These are phyloP conservation scores for Tipula vernalis DNA, from an alignment of 2,888 invertebrate species.

Conservation along the genomic window DNA sequence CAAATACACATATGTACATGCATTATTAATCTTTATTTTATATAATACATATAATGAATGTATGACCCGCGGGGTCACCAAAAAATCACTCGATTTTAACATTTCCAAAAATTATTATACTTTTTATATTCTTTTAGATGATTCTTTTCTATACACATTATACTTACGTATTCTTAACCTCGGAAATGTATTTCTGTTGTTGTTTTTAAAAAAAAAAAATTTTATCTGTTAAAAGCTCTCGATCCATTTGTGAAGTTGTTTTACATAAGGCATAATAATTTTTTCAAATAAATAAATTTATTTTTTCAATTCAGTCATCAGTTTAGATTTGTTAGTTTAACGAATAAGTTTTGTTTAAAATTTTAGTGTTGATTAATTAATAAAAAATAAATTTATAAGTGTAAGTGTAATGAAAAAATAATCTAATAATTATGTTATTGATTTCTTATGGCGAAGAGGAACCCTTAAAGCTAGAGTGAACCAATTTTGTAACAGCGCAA, in stretches of 20 bases:
- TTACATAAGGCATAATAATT: neutral
- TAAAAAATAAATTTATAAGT: neutral
- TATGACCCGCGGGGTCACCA: neutral
- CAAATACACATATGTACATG: neutral
- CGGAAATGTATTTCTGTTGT: neutral
- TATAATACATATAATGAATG: neutral
- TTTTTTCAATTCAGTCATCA: neutral
- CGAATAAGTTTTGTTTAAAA: neutral
- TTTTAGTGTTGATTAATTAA: neutral
- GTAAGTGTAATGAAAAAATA: neutral
- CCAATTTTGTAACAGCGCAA: no score
- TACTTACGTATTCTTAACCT: neutral
- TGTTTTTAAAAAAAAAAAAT: neutral
- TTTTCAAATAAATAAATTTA: neutral
- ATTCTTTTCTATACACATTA: neutral
- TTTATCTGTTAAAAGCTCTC: neutral
- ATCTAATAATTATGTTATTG: neutral
- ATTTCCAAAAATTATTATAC: neutral
- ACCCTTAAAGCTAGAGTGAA: neutral
- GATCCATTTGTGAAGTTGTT: neutral
- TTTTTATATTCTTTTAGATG: neutral
- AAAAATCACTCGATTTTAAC: neutral
- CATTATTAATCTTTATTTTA: neutral
- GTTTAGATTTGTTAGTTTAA: conserved; percentile 6
- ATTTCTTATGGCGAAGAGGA: neutral